Conservation (phyloP, 2,888 invertebrate species). For the Calameuta idolon region DNA sequence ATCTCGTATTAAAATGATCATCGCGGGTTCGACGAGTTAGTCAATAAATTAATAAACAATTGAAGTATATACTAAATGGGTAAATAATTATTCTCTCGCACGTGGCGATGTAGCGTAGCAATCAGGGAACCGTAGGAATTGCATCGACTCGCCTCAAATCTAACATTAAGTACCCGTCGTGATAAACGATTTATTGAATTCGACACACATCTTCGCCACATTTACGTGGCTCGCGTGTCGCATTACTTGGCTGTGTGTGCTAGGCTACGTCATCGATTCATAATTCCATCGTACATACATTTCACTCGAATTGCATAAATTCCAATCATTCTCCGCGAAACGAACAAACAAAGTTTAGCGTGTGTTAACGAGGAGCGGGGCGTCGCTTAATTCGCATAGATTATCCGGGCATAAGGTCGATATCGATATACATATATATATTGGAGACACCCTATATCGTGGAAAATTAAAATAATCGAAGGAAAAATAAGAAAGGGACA, state of each 20-base stretch:
- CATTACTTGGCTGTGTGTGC: constrained; percentile 65
- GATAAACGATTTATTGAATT: constrained; percentile 15
- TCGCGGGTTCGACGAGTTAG: constrained; percentile 55
- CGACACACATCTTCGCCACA: constrained; percentile 41
- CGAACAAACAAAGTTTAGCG: constrained; percentile 28
- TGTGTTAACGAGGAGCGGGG: not conserved
- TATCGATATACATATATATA: not conserved
- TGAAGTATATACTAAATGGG: constrained; percentile 27
- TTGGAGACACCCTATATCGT: not conserved
- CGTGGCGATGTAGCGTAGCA: constrained; percentile 48
- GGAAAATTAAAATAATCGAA: not conserved
- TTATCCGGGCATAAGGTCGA: not conserved
- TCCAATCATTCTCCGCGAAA: constrained; percentile 46
- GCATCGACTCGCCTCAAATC: constrained; percentile 55
- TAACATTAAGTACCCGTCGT: constrained; percentile 25
- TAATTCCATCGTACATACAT: constrained; percentile 23
- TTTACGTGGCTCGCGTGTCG: constrained; percentile 43
- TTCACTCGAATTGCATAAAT: constrained; percentile 29
- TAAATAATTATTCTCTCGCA: constrained; percentile 28
- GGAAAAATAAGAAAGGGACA: not conserved
- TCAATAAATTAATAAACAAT: constrained; percentile 45
- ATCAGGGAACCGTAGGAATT: constrained; percentile 60
- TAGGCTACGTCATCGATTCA: constrained; percentile 61
- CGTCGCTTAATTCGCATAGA: not conserved
- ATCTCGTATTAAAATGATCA: constrained; percentile 50